Percentiles rank a stretch among this genome's conserved stretches.
phyloP scores from a whole-genome alignment of 2,797 vertebrate genomes.

The Mormyrus proboscirostris region DNA sequence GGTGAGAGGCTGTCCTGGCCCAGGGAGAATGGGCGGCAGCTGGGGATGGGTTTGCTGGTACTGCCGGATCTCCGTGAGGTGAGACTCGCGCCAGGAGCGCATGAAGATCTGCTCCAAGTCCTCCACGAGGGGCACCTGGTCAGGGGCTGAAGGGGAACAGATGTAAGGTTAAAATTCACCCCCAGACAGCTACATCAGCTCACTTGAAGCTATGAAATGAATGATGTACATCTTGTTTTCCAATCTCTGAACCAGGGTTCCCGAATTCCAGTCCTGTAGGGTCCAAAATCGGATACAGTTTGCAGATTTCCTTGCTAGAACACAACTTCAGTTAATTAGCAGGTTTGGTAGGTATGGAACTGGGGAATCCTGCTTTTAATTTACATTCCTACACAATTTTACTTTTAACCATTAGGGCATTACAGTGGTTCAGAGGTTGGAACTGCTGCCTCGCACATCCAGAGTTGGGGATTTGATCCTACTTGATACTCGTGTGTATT shows the following conservation, averaged over 20 bases:
- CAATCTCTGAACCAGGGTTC: not conserved
- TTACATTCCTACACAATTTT: not conserved
- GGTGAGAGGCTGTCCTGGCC: constrained; percentile 67
- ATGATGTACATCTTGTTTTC: not conserved
- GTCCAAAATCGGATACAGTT: not conserved
- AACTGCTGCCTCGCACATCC: not conserved
- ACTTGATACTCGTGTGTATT: not conserved
- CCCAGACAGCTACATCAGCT: not conserved
- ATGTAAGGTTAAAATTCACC: not conserved
- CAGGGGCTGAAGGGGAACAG: constrained; percentile 65
- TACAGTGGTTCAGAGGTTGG: not conserved
- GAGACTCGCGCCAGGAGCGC: constrained; percentile 90
- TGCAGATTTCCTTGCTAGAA: not conserved
- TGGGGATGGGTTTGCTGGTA: constrained; percentile 76
- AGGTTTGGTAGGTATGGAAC: not conserved
- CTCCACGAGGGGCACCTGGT: constrained; percentile 89
- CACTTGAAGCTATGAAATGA: not conserved
- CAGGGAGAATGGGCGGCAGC: constrained; percentile 48
- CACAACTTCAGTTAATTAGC: not conserved
- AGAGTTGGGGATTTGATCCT: not conserved
- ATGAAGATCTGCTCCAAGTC: constrained; percentile 96
- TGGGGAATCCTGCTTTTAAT: not conserved
- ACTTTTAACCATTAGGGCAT: not conserved
- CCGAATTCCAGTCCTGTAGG: not conserved
- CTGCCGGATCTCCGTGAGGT: constrained; percentile 86